Evolutionary conservation across 2,113 vertebrate species (phyloP).

Genomic region (Gymnarchus niloticus): DNA sequence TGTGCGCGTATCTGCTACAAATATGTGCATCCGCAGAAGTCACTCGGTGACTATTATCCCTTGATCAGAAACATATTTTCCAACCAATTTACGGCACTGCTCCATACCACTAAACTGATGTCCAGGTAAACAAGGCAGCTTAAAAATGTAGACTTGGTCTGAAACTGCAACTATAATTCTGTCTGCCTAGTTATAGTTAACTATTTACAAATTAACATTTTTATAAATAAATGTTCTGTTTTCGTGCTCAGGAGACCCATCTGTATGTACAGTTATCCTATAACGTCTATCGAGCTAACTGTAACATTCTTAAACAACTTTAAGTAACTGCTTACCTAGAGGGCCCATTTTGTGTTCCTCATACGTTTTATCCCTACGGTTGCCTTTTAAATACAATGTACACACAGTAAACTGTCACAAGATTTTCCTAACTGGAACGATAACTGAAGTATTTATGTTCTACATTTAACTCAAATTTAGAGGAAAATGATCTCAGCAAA

Average conservation of each 20-base stretch:
- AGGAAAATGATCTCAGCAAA: neutral
- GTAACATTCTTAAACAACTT: conserved; percentile 15
- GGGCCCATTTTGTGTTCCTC: neutral
- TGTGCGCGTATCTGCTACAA: neutral
- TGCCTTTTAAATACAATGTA: neutral
- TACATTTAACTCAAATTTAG: conserved; percentile 30
- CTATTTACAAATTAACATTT: conserved; percentile 32
- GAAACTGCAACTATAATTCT: conserved; percentile 13
- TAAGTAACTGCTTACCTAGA: neutral
- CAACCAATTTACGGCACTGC: conserved; percentile 20
- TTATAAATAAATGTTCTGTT: conserved; percentile 22
- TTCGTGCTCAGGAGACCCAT: conserved; percentile 39
- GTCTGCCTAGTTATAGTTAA: conserved; percentile 19
- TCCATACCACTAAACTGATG: conserved; percentile 18
- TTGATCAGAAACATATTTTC: conserved; percentile 26
- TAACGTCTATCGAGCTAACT: conserved; percentile 39
- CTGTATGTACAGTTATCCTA: conserved; percentile 28
- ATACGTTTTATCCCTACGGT: neutral
- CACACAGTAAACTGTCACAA: too few species aligned
- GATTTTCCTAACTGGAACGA: neutral
- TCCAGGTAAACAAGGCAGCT: conserved; percentile 16
- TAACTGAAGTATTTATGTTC: conserved; percentile 21
- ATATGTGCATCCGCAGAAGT: conserved; percentile 10
- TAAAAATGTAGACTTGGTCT: conserved; percentile 22
- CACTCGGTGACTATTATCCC: conserved; percentile 24